phyloP scores from a whole-genome alignment of 2,113 vertebrate genomes.

The Melanostigma gelatinosum region DNA sequence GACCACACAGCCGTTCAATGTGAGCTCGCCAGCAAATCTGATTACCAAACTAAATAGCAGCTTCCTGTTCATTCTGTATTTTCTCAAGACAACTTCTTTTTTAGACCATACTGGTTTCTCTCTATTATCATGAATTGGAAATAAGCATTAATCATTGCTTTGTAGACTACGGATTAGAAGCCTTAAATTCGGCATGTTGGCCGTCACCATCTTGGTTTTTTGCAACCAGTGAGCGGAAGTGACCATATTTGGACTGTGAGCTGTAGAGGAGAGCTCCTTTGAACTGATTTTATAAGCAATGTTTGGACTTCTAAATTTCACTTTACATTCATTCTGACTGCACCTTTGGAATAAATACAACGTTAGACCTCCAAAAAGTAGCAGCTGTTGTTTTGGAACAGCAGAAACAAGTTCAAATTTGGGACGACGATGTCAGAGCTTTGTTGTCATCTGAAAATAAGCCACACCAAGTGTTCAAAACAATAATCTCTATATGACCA shows the following conservation, averaged over 20 bases:
- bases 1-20: background rate
- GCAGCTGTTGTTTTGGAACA: background rate
- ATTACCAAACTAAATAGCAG: background rate
- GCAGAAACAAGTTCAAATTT: background rate
- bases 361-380: slow-evolving; percentile 3
- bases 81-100: background rate
- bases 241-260: background rate
- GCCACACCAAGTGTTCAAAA: background rate
- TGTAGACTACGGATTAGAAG: background rate
- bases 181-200: background rate
- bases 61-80: background rate
- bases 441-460: background rate
- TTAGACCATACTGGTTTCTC: too few species aligned
- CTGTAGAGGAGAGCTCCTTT: background rate
- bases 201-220: background rate
- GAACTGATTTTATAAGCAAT: background rate
- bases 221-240: background rate
- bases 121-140: background rate
- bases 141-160: background rate
- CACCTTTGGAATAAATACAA: background rate
- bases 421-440: background rate
- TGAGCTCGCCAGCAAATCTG: background rate
- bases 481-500: background rate
- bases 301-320: background rate
- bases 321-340: background rate